Conservation (phyloP, 2,888 invertebrate genomes). For the Thera obeliscata region DNA sequence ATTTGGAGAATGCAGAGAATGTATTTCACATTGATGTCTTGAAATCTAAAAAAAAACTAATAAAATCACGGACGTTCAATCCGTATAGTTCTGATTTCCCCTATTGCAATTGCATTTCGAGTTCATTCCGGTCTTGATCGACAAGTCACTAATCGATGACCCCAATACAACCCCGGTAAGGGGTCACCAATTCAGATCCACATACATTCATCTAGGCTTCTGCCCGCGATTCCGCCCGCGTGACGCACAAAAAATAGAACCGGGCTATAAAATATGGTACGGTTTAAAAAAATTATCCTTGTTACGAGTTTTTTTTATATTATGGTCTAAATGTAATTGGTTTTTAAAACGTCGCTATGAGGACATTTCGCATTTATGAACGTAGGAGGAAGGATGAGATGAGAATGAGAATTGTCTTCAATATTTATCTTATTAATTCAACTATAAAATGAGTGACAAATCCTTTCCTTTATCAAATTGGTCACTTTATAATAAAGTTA, state of each 20-base stretch:
- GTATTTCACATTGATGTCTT: too few relatives aligned
- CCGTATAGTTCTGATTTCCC: constrained; percentile 13
- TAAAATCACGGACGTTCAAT: background rate
- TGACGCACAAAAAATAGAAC: background rate
- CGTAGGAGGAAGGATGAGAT: background rate
- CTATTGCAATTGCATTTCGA: constrained; percentile 18
- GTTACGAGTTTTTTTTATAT: too few relatives aligned
- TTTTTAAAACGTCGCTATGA: too few relatives aligned
- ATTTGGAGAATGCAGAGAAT: too few relatives aligned
- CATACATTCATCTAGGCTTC: background rate
- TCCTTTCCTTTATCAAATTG: constrained; percentile 29
- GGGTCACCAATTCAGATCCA: constrained; percentile 17
- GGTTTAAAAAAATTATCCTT: too few relatives aligned
- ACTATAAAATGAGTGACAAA: constrained; percentile 29
- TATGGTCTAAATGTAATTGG: too few relatives aligned
- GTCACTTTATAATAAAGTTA: constrained; percentile 32
- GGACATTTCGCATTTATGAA: background rate
- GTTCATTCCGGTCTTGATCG: constrained; percentile 19
- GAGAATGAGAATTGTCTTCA: constrained; percentile 6
- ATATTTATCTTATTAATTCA: constrained; percentile 18
- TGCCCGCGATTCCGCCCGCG: background rate
- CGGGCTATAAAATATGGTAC: too few relatives aligned
- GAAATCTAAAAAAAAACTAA: too few relatives aligned
- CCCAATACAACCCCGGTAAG: constrained; percentile 13
- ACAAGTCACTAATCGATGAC: constrained; percentile 14